Evolutionary conservation across 2,888 invertebrate species (phyloP).

Genomic region (Agriopis marginaria): DNA sequence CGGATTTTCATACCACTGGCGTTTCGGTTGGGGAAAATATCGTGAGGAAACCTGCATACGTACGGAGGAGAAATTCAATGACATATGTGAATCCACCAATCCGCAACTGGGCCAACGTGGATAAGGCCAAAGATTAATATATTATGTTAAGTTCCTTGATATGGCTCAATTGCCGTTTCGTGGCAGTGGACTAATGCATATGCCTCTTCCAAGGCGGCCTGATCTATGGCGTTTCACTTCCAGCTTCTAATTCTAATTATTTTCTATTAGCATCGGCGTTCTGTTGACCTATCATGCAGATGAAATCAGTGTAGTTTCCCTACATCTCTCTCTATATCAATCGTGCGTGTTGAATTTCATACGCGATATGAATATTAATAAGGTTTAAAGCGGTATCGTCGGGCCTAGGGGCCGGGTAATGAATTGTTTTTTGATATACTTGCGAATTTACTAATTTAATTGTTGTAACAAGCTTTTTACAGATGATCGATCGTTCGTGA

Average conservation of each 20-base stretch:
- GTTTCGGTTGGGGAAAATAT: no score
- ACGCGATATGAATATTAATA: slow-evolving; percentile 19
- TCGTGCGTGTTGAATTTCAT: slow-evolving; percentile 3
- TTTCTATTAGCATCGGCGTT: background rate
- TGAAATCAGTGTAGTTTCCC: slow-evolving; percentile 16
- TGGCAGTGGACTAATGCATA: no score
- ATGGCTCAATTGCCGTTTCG: no score
- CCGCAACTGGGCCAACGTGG: no score
- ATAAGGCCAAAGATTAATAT: no score
- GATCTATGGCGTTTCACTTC: no score
- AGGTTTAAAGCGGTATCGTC: slow-evolving; percentile 6
- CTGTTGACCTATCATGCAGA: slow-evolving; percentile 4
- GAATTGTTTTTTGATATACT: slow-evolving; percentile 10
- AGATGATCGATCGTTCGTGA: background rate
- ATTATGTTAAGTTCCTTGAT: no score
- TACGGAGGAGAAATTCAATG: no score
- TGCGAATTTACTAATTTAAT: background rate
- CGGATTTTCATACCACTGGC: no score
- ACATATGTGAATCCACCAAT: no score
- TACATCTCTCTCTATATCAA: background rate
- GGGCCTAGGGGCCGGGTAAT: slow-evolving; percentile 2
- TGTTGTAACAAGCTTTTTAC: background rate
- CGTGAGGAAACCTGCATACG: no score
- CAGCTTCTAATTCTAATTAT: background rate
- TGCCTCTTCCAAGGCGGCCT: no score